Evolutionary conservation across 2,113 vertebrate genomes (phyloP).

Genomic region (Setophaga coronata): DNA sequence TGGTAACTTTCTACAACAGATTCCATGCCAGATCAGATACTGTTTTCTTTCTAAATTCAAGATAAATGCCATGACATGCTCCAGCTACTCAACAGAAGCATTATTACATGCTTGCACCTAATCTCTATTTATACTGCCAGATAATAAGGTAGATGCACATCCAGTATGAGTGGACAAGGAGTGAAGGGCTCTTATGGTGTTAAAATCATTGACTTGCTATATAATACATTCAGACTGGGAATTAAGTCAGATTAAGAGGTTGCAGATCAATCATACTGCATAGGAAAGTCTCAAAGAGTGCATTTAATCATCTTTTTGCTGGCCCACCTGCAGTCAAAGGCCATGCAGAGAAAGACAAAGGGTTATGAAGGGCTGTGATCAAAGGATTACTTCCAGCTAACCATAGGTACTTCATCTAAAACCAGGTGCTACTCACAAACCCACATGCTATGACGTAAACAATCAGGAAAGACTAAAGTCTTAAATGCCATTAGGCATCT

Average conservation of each 20-base stretch:
- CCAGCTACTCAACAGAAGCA: background rate
- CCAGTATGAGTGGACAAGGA: background rate
- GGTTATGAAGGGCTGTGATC: background rate
- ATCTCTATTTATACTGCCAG: background rate
- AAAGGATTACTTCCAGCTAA: background rate
- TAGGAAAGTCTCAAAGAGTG: background rate
- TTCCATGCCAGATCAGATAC: background rate
- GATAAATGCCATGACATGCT: background rate
- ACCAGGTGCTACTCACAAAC: background rate
- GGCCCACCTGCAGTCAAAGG: background rate
- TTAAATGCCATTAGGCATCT: background rate
- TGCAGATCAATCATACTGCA: background rate
- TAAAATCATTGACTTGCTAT: background rate
- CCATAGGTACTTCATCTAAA: background rate
- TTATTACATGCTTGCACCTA: background rate
- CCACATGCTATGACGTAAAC: accelerated
- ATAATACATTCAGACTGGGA: background rate
- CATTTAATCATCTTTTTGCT: conserved; percentile 1
- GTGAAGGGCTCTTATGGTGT: background rate
- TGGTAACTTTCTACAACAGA: background rate
- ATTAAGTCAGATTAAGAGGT: background rate
- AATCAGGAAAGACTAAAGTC: background rate
- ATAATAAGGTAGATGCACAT: background rate
- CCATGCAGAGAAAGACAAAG: background rate
- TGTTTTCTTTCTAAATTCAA: background rate